Evolutionary conservation across 2,888 invertebrate species (phyloP).

Genomic region (Apocheima hispidaria): DNA sequence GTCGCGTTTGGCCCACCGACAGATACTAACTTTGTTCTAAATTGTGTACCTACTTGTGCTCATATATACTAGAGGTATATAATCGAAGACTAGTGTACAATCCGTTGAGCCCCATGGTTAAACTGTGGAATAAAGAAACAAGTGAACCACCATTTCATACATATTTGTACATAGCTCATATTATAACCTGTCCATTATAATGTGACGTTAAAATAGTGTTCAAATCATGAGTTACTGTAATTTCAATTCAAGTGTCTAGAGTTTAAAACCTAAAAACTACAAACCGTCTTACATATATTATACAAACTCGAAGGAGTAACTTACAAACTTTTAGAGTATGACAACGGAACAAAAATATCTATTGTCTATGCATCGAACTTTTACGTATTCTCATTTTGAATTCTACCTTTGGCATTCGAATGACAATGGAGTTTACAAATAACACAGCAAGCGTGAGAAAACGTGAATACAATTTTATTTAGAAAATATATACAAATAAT

Average conservation of each 20-base stretch:
- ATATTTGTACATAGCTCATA: not conserved
- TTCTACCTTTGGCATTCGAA: slow-evolving; percentile 13
- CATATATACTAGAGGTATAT: too few relatives aligned
- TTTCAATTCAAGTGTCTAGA: too few relatives aligned
- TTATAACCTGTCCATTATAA: not conserved
- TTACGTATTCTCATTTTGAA: slow-evolving; percentile 31
- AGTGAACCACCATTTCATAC: not conserved
- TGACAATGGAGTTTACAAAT: slow-evolving; percentile 41
- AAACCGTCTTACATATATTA: too few relatives aligned
- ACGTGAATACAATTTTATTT: slow-evolving; percentile 37
- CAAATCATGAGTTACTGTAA: too few relatives aligned
- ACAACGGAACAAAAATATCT: not conserved
- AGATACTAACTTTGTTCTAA: slow-evolving; percentile 16
- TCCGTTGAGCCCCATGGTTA: not conserved
- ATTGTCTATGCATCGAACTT: not conserved
- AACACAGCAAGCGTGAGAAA: slow-evolving; percentile 27
- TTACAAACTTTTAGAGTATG: not conserved
- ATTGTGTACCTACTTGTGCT: slow-evolving; percentile 11
- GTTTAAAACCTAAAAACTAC: too few relatives aligned
- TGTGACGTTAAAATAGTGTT: not conserved
- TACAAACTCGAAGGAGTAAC: not conserved
- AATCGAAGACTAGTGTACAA: too few relatives aligned
- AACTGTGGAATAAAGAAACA: too few relatives aligned
- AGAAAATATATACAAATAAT: slow-evolving; percentile 60
- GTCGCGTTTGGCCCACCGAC: slow-evolving; percentile 34